Conservation (phyloP, 2,797 vertebrate genomes). For the Helicolenus hilgendorfi region DNA sequence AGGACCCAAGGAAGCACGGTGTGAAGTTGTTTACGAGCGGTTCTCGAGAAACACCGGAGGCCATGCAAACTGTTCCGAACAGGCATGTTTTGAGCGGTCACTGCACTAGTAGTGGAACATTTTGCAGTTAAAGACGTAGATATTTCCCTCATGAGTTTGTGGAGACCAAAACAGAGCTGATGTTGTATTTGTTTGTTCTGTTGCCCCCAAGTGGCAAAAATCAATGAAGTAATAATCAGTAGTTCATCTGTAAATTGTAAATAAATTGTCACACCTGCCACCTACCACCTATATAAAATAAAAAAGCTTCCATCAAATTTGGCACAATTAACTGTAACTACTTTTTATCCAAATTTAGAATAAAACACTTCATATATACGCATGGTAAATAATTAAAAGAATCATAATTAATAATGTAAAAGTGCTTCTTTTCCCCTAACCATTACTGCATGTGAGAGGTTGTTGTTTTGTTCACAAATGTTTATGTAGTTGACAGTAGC, state of each 20-base stretch:
- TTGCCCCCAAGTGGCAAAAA: neutral
- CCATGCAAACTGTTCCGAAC: too few species aligned
- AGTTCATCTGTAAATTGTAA: neutral
- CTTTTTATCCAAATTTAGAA: neutral
- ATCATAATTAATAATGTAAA: neutral
- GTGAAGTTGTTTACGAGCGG: neutral
- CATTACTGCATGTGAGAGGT: neutral
- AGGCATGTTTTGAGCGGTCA: too few species aligned
- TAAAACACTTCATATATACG: neutral
- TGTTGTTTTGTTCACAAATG: neutral
- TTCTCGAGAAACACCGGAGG: too few species aligned
- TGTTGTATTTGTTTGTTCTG: neutral
- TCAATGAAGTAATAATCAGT: neutral
- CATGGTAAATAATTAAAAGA: neutral
- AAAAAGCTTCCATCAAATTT: neutral
- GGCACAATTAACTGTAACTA: neutral
- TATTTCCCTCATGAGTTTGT: neutral
- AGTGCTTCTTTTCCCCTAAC: neutral
- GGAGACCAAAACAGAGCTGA: neutral
- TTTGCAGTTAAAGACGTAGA: too few species aligned
- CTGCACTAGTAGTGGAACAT: too few species aligned
- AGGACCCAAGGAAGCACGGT: neutral
- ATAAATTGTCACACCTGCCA: neutral
- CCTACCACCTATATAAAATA: neutral
- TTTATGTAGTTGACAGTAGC: neutral